Base-by-base conservation (phyloP, 2,113 vertebrate genomes). In the Heptranchias perlo region DNA sequence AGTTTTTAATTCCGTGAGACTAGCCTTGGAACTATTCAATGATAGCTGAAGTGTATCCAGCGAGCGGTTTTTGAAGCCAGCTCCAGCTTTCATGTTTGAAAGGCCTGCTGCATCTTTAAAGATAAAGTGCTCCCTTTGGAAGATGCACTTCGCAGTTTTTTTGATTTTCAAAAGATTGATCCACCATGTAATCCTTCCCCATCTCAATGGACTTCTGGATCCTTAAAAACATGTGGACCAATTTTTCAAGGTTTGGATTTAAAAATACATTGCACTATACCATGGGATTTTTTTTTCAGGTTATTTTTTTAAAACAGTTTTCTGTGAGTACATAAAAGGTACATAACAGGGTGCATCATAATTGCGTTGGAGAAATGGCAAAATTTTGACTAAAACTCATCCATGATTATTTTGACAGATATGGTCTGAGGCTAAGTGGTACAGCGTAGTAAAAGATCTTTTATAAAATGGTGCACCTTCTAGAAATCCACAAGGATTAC, bases 81-180 rank as follows among this genome's bases (percentile, higher is more conserved):
- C 39, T 62, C 54, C 89, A 92, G 54, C 89, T 21, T 58, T 61
- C 54, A 62, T 31, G 62, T 92, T 58, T 91, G 86, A 91, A 91
- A 52, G 82, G 14, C 44, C 25, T 52, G 52, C 49, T 31, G 28
- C 86, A 54, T 91, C 82, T 86, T 44, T 25, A 8, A 91, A 91
- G 28, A 31, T 58, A 91, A 92, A 92, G 58, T 91, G 52, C 87
- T 91, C 11, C 87, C 25, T 58, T 91, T 91, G 87, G 58, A 92
- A 62, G 54, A 92, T 92, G 54, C 21, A n/a, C 52, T 92, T 18
- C n/a, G 35, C 54, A 92, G 58, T 91, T 52, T 52, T 73, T 58
- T 91, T 92, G 28, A 61, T 58, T 92, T 84, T 92, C 62, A 18
- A 62, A 61, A 62, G 31, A 61, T 61, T 62, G 52, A 92, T 61